phyloP scores from a whole-genome alignment of 2,797 vertebrate species.

The Sylvia borin region DNA sequence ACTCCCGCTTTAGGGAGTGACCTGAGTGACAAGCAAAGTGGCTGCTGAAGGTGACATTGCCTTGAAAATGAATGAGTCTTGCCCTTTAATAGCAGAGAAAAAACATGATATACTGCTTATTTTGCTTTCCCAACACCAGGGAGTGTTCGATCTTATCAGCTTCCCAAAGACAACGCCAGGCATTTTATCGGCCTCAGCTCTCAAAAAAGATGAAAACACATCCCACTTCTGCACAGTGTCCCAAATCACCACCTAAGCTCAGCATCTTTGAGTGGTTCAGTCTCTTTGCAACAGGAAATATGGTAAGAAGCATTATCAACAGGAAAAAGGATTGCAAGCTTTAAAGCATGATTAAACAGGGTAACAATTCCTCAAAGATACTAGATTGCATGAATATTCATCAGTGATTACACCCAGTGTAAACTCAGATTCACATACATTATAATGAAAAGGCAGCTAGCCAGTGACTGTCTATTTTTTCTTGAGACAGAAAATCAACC shows the following conservation, averaged over 20 bases:
- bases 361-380: constrained; percentile 57
- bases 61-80: background rate
- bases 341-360: constrained; percentile 59
- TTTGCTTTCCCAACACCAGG: background rate
- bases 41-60: constrained; percentile 9
- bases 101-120: background rate
- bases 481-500: background rate
- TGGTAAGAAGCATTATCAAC: constrained; percentile 62
- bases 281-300: constrained; percentile 61
- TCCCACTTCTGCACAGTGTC: background rate
- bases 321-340: constrained; percentile 64
- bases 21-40: constrained; percentile 15
- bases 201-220: background rate
- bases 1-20: background rate
- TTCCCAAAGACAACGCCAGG: background rate
- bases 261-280: constrained; percentile 26
- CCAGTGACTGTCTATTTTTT: background rate
- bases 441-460: background rate
- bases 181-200: background rate
- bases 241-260: constrained; percentile 19
- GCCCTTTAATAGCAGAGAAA: background rate
- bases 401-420: background rate
- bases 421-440: constrained; percentile 36
- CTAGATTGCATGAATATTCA: constrained; percentile 54
- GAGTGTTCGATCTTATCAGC: background rate